Evolutionary conservation across 2,113 vertebrate genomes (phyloP), one percentile per base, ranked within the genome.

Genomic region (Pseudorhombus dupliciocellatus): DNA sequence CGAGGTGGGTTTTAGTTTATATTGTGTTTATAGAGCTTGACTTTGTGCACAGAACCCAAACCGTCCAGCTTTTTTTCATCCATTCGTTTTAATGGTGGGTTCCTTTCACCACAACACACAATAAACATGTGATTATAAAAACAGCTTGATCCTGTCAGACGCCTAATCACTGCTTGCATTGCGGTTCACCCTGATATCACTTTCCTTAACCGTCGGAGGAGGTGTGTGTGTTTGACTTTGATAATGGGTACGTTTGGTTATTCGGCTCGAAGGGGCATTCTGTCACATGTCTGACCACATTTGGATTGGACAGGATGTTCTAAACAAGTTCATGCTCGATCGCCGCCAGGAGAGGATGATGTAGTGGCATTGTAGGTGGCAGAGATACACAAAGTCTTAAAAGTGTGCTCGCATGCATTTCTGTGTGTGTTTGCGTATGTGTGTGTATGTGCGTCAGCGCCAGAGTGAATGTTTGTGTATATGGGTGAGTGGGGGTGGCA

Each of bases 401-500:
- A 18, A 84, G 80, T 77, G 84, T 81, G 75, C 79, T 76, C 81
- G 75, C 10, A 14, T 78, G 54, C 64, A 18, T 65, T 53, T 58
- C 11, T 67, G 55, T 31, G 7, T 70, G 48, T 78, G 59, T 72
- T 46, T 59, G 56, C 54, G 70, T 40, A 37, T 68, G 52, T 34
- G 26, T 62, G 53, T 65, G 59, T 9, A 18, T 69, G 64, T 69
- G 79, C 62, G 74, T 84, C 67, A 81, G 75, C 37, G 64, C 66
- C 68, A 40, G 67, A 83, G 84, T 83, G 75, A 85, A 86, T 84
- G 84, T 83, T 85, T 89, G 87, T 88, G 84, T 84, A 83, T 78
- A 84, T 79, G 90, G 81, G 83, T 66, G 73, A 87, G 89, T 89
- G 90, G 87, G 87, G 89, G 87, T 88, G 89, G 89, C 86, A 89